These are phyloP conservation scores for Vidua chalybeata DNA, from an alignment of 2,113 vertebrate genomes.

Conservation along the genomic window DNA sequence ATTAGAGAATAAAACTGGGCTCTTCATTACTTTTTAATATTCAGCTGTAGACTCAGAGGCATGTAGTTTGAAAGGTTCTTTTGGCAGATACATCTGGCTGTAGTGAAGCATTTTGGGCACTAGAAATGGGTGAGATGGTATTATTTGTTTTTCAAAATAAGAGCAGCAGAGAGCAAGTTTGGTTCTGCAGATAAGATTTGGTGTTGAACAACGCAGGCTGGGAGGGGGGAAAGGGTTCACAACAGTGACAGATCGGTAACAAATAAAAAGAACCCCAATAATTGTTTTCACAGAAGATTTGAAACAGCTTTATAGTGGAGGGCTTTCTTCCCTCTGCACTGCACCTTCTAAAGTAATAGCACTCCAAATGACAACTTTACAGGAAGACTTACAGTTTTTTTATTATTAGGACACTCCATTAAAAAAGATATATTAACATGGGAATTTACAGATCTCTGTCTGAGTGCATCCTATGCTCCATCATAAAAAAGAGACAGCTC, in stretches of 20 bases:
- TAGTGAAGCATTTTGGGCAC: neutral
- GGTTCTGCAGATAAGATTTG: neutral
- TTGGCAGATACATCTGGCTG: neutral
- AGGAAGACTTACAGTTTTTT: neutral
- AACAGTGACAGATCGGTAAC: neutral
- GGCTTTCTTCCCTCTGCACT: neutral
- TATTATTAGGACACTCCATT: neutral
- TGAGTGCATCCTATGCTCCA: neutral
- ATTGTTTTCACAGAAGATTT: neutral
- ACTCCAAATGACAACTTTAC: neutral
- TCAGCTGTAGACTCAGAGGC: neutral
- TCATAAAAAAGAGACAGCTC: neutral
- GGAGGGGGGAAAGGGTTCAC: neutral
- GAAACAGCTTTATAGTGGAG: rapidly evolving
- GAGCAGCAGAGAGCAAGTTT: neutral
- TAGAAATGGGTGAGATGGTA: neutral
- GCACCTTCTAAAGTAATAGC: neutral
- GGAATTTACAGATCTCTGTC: neutral
- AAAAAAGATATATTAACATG: neutral
- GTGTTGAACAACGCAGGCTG: neutral
- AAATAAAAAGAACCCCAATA: neutral
- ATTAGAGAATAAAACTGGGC: neutral
- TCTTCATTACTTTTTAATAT: neutral
- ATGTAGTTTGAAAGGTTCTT: rapidly evolving
- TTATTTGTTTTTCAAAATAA: neutral